These are phyloP conservation scores for Ferrisia virgata DNA, from an alignment of 2,888 invertebrate genomes.

Conservation along the genomic window DNA sequence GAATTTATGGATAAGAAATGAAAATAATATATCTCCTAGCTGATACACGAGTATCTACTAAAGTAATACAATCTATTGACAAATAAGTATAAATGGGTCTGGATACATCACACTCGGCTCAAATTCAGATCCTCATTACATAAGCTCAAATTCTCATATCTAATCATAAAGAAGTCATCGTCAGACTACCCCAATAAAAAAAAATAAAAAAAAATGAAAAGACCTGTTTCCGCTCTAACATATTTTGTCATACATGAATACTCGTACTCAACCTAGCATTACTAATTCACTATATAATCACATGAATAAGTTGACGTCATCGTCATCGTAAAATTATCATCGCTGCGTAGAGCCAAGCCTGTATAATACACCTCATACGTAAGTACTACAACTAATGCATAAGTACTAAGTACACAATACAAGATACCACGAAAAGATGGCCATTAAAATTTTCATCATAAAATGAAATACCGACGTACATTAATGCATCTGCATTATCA, in stretches of 20 bases:
- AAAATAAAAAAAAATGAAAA: background rate
- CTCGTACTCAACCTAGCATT: no score
- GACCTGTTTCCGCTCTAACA: no score
- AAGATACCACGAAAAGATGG: background rate
- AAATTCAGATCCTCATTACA: no score
- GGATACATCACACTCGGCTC: no score
- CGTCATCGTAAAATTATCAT: background rate
- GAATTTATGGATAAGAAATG: no score
- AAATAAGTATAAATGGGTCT: no score
- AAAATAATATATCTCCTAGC: no score
- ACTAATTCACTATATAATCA: no score
- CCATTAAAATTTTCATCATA: background rate
- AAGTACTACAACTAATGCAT: background rate
- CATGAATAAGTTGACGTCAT: background rate
- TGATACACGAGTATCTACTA: no score
- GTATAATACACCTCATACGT: background rate
- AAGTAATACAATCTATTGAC: no score
- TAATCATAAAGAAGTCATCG: background rate
- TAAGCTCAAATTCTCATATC: no score
- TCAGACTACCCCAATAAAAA: background rate
- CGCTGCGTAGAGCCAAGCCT: background rate
- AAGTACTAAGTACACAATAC: background rate
- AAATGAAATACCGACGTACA: background rate
- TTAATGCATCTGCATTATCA: no score
- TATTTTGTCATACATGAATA: background rate